Base-by-base conservation (phyloP, 35 echinoderm and acorn worm species). In the Chiridota heheva region DNA sequence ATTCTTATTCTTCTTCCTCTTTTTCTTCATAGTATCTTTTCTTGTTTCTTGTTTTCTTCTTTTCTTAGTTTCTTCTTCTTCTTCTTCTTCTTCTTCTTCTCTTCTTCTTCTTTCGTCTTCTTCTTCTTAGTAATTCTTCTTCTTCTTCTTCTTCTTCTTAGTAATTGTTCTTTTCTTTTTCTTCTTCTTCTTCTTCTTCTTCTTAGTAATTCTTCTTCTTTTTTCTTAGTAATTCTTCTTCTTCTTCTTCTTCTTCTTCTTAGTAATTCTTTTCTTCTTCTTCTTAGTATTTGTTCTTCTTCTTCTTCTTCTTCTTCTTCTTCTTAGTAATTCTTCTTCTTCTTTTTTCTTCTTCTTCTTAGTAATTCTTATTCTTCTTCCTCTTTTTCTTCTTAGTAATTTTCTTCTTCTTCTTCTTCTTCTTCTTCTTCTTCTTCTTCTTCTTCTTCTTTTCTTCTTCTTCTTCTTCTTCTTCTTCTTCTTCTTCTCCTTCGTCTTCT, bases 71-170 rank as follows among this genome's bases (percentile, higher is more conserved):
- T 53, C 48, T 53, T 53, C 48, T 53, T 22, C 22, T 53, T 22
- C 22, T 53, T 22, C 22, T 53, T 22, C 22, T 53, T 53, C 22
- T 53, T 22, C 22, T 53, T 53, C 48, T 53, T 53, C 48, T 53
- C 48, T 53, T n/a, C n/a, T n/a, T n/a, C n/a, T n/a, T n/a, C n/a
- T n/a, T n/a, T n/a, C n/a, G n/a, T n/a, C n/a, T n/a, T n/a, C n/a
- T n/a, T n/a, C n/a, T n/a, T n/a, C n/a, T n/a, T n/a, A n/a, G n/a
- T n/a, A n/a, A n/a, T n/a, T 53, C 48, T 53, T 53, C 48, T 53
- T 53, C 48, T 53, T 53, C 48, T 53, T 53, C 48, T 53, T 22
- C n/a, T n/a, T n/a, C n/a, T n/a, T n/a, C n/a, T n/a, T n/a, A n/a
- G n/a, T n/a, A n/a, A n/a, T n/a, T n/a, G 12, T 22, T 53, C 48